Conservation (phyloP, 2,888 invertebrate genomes). For the Phalera bucephala region DNA sequence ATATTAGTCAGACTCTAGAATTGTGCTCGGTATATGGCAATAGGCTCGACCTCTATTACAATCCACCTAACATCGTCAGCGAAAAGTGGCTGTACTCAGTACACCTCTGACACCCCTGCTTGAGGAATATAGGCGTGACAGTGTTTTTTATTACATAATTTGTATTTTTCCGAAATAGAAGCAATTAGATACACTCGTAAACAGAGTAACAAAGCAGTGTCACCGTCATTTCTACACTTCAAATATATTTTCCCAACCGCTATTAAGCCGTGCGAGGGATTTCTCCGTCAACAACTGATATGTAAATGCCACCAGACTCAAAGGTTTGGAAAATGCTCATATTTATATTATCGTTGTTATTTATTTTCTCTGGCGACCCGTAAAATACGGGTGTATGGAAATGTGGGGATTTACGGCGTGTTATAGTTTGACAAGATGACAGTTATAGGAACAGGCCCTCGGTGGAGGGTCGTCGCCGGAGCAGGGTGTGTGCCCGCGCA, state of each 20-base stretch:
- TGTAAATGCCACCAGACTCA: slow-evolving; percentile 73
- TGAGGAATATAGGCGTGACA: no score
- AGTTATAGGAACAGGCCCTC: slow-evolving; percentile 63
- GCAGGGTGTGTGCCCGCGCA: slow-evolving; percentile 22
- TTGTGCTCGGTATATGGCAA: no score
- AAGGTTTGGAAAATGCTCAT: slow-evolving; percentile 71
- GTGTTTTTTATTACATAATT: no score
- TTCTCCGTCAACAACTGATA: slow-evolving; percentile 76
- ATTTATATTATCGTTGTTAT: slow-evolving; percentile 77
- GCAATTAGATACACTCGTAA: not conserved
- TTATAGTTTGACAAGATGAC: slow-evolving; percentile 79
- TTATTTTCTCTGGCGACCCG: slow-evolving; percentile 77
- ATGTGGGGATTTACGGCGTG: slow-evolving; percentile 71
- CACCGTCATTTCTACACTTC: slow-evolving; percentile 7
- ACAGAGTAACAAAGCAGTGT: not conserved
- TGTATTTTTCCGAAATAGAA: no score
- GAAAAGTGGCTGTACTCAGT: no score
- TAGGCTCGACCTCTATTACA: no score
- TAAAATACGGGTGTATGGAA: slow-evolving; percentile 79
- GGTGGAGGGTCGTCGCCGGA: slow-evolving; percentile 27
- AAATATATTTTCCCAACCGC: slow-evolving; percentile 52
- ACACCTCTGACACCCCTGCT: no score
- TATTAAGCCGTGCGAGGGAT: slow-evolving; percentile 65
- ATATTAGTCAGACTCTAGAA: no score
- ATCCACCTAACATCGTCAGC: no score